Conservation (phyloP, 2,797 vertebrate genomes). For the Poecilia wingei region DNA sequence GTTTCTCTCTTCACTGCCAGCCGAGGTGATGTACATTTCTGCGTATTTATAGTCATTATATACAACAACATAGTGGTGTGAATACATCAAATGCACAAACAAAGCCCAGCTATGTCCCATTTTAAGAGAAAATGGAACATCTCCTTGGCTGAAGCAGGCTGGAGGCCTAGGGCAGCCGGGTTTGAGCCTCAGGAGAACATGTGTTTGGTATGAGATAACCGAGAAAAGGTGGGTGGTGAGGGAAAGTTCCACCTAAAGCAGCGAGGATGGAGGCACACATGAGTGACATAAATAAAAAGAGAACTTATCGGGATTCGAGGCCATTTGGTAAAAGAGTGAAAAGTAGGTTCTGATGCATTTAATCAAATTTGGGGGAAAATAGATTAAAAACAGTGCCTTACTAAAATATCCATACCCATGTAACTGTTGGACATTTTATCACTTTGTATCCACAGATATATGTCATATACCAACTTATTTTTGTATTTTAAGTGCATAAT, state of each 20-base stretch:
- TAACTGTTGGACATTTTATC: neutral
- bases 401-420: neutral
- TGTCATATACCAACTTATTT: neutral
- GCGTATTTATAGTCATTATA: conserved; percentile 9
- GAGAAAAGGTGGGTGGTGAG: conserved; percentile 51
- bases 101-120: conserved; percentile 42
- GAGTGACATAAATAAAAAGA: conserved; percentile 1
- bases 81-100: conserved; percentile 42
- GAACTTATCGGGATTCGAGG: neutral
- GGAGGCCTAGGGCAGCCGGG: conserved; percentile 50
- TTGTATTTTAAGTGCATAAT: neutral
- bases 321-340: neutral
- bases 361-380: neutral
- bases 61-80: conserved; percentile 17
- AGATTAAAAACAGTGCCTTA: neutral
- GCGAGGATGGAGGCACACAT: conserved; percentile 38
- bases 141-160: conserved; percentile 39
- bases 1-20: conserved; percentile 44
- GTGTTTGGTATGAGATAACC: conserved; percentile 78
- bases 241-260: conserved; percentile 56
- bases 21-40: neutral
- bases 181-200: conserved; percentile 63
- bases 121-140: conserved; percentile 32
- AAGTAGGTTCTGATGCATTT: conserved; percentile 2
- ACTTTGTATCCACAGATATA: neutral